Evolutionary conservation across 2,888 invertebrate species (phyloP).

Genomic region (Orthosia cruda): DNA sequence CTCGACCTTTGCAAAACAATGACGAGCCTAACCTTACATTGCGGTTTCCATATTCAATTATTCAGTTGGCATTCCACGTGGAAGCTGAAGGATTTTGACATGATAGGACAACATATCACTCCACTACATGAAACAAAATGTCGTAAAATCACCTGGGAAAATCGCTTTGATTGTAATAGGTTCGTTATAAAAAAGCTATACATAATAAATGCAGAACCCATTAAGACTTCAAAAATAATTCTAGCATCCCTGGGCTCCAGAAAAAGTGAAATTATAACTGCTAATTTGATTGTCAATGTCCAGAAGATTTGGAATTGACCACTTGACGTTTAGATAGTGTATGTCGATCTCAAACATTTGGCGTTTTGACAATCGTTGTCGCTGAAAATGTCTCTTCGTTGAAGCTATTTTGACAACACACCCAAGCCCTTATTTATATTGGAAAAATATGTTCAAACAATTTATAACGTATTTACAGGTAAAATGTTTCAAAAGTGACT

Average conservation of each 20-base stretch:
- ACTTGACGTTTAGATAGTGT: too few species aligned
- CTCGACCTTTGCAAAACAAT: slow-evolving; percentile 23
- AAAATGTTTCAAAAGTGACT: neutral
- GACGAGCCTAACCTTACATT: neutral
- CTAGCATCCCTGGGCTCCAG: too few species aligned
- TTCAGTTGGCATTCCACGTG: neutral
- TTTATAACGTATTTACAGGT: neutral
- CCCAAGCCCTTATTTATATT: neutral
- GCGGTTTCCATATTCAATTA: slow-evolving; percentile 13
- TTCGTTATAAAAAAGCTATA: neutral
- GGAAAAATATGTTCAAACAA: neutral
- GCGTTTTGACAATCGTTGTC: too few species aligned
- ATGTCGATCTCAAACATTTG: too few species aligned
- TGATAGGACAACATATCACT: neutral
- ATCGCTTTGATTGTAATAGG: neutral
- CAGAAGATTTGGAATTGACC: too few species aligned
- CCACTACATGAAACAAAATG: neutral
- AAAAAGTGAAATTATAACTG: too few species aligned
- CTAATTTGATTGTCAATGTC: too few species aligned
- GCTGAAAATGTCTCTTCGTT: too few species aligned
- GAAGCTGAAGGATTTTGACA: neutral
- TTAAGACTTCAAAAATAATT: too few species aligned
- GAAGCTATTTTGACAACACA: neutral
- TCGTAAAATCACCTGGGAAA: neutral
- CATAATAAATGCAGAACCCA: too few species aligned